Evolutionary conservation across 1,140 invertebrate species (phyloP), one percentile per base, ranked within the genome.

Genomic region (Physella acuta): DNA sequence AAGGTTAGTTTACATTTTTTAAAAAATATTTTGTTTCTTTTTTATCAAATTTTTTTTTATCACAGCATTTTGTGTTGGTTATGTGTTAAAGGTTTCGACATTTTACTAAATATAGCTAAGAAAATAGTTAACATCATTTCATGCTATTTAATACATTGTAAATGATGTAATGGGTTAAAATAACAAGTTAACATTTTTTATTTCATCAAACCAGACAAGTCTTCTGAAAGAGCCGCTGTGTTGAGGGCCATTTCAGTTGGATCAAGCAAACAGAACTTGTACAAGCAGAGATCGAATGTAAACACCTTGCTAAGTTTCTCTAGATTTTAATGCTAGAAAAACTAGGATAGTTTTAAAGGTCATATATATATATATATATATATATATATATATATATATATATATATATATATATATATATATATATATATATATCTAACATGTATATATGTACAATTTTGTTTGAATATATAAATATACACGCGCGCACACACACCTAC

Each of bases 1-100:
- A 98, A 87, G 91, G 90, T 91, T 95, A 87, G 44, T 33, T 37
- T 1, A 55, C 3, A 39, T 24, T 64, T 34, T 52, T 14, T 55
- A 4, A 64, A 34, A 3, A 39, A 28, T 64, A 20, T 31, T 8
- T 55, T 8, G 39, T 52, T 8, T 69, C 14, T 69, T 16, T 26
- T 24, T n/a, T 11, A 14, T 55, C 11, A 5, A n/a, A 16, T 55
- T 5, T 14, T 14, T 26, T n/a, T 55, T 55, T 24, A 55, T 24
- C 26, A 5, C 11, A 55, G 24, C 5, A n/a, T 16, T 16, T 55
- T 5, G 24, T n/a, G 26, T 14, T 14, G 26, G 39, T 11, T 44
- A 44, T 11, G 20, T 11, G 39, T 20, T 44, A 44, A 44, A 44
- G 8, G 39, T 11, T 11, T 44, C 8, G 39, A 44, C 39, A 44